Base-by-base conservation (phyloP, 2,888 invertebrate species). In the Ganaspis brasiliensis region DNA sequence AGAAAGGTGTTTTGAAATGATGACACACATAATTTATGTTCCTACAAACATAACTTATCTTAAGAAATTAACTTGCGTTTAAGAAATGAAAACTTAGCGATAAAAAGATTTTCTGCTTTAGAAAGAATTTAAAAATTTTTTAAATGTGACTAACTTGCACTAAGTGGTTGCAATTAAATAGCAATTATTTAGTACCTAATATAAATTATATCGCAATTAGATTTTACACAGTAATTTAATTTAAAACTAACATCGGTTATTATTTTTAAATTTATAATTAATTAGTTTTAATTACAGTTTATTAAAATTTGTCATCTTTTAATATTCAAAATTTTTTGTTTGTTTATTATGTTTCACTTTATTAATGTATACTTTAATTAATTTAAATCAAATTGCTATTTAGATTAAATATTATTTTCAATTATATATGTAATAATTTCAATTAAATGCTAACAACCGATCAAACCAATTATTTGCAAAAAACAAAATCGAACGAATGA, bases 11-110 rank as follows among this genome's bases (percentile, higher is more conserved):
- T 52, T 52, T 52, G 52, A 52, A 52, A 52, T 52, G 52, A 52
- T 52, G 52, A 52, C 52, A 52, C 52, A 52, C 52, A 52, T 52
- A 52, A 52, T 52, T 52, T 52, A 52, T 52, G 52, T 19, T 52
- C 16, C 16, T 16, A 19, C 19, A 52, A 19, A 52, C 16, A 52
- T 52, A 52, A 52, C 16, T 52, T 52, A 9, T 52, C 19, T 52
- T 52, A 52, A 9, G 6, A 19, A 52, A 52, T 16, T 19, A 52
- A 19, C 19, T 52, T 8, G 19, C 19, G 52, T 52, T 52, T 16
- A 52, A 19, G 19, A 9, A 52, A 52, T 6, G 31, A 31, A 31
- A 31, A 31, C 31, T 52, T 19, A 9, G 1, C 6, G 52, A 19
- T n/a, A 52, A 52, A 52, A 52, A 16, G 9, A 19, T 52, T 52